Evolutionary conservation across 2,113 vertebrate genomes (phyloP), one percentile per base, ranked within the genome.

Genomic region (Orthonyx spaldingii): DNA sequence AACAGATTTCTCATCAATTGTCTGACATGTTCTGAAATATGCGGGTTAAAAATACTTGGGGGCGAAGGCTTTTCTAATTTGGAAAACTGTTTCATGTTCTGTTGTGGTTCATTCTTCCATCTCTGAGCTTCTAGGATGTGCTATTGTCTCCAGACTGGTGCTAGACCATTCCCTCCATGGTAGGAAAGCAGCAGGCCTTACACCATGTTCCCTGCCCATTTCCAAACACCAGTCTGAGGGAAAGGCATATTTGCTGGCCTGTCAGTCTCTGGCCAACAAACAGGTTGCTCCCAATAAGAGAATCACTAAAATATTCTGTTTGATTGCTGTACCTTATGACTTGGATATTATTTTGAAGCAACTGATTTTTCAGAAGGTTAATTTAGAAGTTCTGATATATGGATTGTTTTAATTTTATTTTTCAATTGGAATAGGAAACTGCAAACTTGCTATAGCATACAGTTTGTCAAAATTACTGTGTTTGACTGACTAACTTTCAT

Each of bases 1-100:
- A 88, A 74, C 79, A 94, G 90, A 95, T 75, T 93, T 90, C 90
- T 93, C 57, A 95, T 95, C 82, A 92, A 74, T 68, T 94, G 92
- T 65, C 83, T 86, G 92, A 84, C 64, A 80, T 60, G 57, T 72
- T 80, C 90, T 91, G 82, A 94, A 93, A 90, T 85, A 79, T 3
- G 42, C 16, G 74, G 26, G 26, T 91, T 92, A 88, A 94, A 96
- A 96, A 90, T 49, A 66, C 30, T 37, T 30, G 33, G 37, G 68
- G 84, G 24, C 55, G 92, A 94, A 84, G 28, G 41, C 76, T 88
- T 72, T 61, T 93, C 70, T 80, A 47, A 64, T 61, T 68, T 27
- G 41, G 56, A 77, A 89, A 72, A 78, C 6, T 16, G 30, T 64
- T 95, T 55, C 23, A 3, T 27, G 28, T 76, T 79, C 44, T 71